Percentiles rank a stretch among this genome's conserved stretches.
Conservation (phyloP, 2,888 invertebrate species). For the Nysson spinosus region DNA sequence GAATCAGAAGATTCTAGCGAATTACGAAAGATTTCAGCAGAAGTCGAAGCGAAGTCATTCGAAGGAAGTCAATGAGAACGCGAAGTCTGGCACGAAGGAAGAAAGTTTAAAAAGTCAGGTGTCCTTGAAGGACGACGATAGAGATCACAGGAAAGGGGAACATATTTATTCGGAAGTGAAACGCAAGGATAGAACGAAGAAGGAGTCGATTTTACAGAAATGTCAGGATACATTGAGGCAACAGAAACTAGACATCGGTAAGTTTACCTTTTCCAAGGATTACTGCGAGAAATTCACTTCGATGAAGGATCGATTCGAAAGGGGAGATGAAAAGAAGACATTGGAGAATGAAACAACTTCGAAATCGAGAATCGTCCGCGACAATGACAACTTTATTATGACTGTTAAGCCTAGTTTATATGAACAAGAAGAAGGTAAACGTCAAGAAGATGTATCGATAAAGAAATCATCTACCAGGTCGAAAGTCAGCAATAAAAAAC, state of each 20-base stretch:
- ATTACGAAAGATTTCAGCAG: slow-evolving; percentile 71
- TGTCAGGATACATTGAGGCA: slow-evolving; percentile 24
- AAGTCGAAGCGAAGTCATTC: slow-evolving; percentile 61
- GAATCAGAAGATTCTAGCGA: slow-evolving; percentile 73
- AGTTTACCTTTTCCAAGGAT: slow-evolving; percentile 52
- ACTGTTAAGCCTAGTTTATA: slow-evolving; percentile 59
- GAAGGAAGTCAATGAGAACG: slow-evolving; percentile 34
- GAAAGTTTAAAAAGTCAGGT: neutral
- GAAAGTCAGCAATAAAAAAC: slow-evolving; percentile 16
- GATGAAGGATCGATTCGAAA: slow-evolving; percentile 17
- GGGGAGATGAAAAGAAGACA: slow-evolving; percentile 12
- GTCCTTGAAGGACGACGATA: neutral
- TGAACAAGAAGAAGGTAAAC: slow-evolving; percentile 1
- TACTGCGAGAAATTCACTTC: slow-evolving; percentile 42
- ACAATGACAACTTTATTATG: slow-evolving; percentile 68
- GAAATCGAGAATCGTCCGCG: slow-evolving; percentile 22
- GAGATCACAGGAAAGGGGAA: slow-evolving; percentile 34
- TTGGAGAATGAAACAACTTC: slow-evolving; percentile 4
- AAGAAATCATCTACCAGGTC: slow-evolving; percentile 19
- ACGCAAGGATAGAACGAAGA: slow-evolving; percentile 36
- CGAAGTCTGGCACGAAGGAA: slow-evolving; percentile 14
- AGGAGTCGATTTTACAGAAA: slow-evolving; percentile 4
- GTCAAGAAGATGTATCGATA: neutral
- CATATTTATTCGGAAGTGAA: slow-evolving; percentile 58
- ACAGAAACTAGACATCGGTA: slow-evolving; percentile 42